phyloP scores from a whole-genome alignment of 2,797 vertebrate genomes.

The Loris lydekkerianus region DNA sequence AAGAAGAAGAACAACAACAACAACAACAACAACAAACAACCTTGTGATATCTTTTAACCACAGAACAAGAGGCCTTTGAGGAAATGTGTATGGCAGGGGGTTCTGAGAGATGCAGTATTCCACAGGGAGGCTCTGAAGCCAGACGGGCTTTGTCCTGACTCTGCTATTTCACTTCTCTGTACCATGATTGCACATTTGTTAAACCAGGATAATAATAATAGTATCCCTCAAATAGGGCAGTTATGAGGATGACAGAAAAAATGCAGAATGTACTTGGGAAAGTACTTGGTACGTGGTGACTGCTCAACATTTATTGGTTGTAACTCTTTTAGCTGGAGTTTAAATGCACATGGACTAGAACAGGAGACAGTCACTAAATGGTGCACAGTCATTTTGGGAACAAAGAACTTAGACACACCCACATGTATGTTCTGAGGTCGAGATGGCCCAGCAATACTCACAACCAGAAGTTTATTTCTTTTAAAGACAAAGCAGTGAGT shows the following conservation, averaged over 20 bases:
- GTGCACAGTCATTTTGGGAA: neutral
- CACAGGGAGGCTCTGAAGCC: neutral
- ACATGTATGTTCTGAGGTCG: neutral
- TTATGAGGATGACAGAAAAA: neutral
- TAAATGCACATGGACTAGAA: neutral
- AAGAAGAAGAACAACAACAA: no score
- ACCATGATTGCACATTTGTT: neutral
- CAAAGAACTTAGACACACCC: neutral
- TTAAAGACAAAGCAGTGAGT: neutral
- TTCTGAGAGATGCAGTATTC: neutral
- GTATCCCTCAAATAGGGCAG: neutral
- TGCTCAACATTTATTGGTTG: neutral
- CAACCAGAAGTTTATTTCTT: neutral
- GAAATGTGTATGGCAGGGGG: neutral
- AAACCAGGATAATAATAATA: neutral
- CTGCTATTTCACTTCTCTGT: neutral
- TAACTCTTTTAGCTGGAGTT: neutral
- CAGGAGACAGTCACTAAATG: neutral
- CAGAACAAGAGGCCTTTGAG: neutral
- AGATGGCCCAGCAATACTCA: neutral
- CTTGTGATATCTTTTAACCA: neutral
- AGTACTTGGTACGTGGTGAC: accelerated
- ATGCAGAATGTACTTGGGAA: neutral
- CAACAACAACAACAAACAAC: no score
- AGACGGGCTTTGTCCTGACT: neutral